Conservation (phyloP, 1,140 invertebrate genomes). For the Dendroctonus valens region DNA sequence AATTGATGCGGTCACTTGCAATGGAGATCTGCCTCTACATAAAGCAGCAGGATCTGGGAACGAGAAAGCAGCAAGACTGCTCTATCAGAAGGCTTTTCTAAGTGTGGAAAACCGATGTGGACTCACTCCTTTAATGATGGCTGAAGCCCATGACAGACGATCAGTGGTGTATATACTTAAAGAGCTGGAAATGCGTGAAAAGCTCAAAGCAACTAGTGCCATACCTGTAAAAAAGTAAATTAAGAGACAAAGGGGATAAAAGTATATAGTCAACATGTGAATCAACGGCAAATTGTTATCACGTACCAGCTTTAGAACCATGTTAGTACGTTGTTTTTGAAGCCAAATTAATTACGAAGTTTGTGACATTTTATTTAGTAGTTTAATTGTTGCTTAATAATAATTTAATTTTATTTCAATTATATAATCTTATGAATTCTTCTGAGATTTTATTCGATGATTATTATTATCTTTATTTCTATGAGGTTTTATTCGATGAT, state of each 20-base stretch:
- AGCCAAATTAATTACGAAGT: background rate
- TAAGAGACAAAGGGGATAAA: too few relatives aligned
- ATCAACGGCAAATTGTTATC: too few relatives aligned
- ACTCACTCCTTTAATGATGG: constrained; percentile 29
- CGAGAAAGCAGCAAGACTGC: constrained; percentile 17
- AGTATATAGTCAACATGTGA: too few relatives aligned
- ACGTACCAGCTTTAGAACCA: too few relatives aligned
- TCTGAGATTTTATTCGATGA: too few relatives aligned
- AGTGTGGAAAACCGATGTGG: constrained; percentile 29
- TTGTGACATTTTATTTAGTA: background rate
- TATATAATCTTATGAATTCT: background rate
- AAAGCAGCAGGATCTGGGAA: constrained; percentile 34
- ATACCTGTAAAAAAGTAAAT: constrained; percentile 3
- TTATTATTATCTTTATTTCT: too few relatives aligned
- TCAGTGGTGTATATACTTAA: constrained; percentile 20
- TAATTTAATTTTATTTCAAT: background rate
- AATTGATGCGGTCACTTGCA: constrained; percentile 18
- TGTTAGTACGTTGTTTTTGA: too few relatives aligned
- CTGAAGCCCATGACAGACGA: constrained; percentile 19
- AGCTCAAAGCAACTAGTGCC: background rate
- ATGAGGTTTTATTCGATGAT: too few relatives aligned
- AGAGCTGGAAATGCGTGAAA: constrained; percentile 4
- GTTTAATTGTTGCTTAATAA: background rate
- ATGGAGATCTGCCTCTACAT: constrained; percentile 38
- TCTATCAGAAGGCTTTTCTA: constrained; percentile 25